Evolutionary conservation across 2,888 invertebrate genomes (phyloP), one percentile per base, ranked within the genome.

Genomic region (Carpatolechia fugitivella): DNA sequence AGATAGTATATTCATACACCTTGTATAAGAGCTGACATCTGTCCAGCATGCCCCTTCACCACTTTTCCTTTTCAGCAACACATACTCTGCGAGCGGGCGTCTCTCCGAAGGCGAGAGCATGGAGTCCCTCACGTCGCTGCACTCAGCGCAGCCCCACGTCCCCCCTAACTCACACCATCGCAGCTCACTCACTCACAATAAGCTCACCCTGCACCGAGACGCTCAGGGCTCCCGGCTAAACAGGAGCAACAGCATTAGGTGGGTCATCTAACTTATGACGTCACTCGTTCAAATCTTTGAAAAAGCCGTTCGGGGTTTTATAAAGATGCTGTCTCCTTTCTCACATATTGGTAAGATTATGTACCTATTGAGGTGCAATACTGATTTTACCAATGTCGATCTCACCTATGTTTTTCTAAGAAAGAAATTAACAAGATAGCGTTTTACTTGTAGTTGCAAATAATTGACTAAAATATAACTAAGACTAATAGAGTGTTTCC

Each of bases 211-310:
- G 83, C 92, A 92, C 78, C 91, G 91, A 57, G 90, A 90, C 74
- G 91, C 91, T 69, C 92, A 92, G 74, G 85, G 82, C 72, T 91
- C 92, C 62, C 91, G 96, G 75, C 91, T 97, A 67, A 96, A 96
- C 86, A 92, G 97, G 78, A 97, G 97, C 91, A 97, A 97, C 90
- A 97, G 97, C 79, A 97, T 97, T 86, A 96, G 97, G 97, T 97
- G 88, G 90, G 91, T 86, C 65, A 54, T 56, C 59, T 52, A 51
- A 56, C 58, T 10, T 11, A 24, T 46, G 10, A 46, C 16, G 41
- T 20, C 20, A 16, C 16, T 5, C 8, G 3, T 11, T 13, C 11
- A 1, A 13, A 8, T 33, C 3, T 36, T 13, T 11, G 36, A 13
- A n/a, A n/a, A n/a, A 35, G 35, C 10, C n/a, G 1, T 13, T 38